phyloP scores from a whole-genome alignment of 1,140 invertebrate genomes.

The Zaprionus kolodkinae region DNA sequence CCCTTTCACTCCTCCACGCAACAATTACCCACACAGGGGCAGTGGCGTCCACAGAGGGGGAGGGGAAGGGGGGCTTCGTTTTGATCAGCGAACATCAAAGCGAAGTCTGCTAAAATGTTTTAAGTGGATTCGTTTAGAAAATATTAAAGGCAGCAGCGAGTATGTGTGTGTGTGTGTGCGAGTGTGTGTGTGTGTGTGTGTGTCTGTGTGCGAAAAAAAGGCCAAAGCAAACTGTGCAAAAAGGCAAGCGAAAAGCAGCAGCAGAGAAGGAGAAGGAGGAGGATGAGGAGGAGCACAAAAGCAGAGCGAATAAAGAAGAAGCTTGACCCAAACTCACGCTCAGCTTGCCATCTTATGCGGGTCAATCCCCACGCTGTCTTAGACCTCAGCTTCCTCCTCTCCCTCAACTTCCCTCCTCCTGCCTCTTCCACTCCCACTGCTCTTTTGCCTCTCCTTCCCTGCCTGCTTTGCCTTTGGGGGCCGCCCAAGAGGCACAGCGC shows the following conservation, averaged over 20 bases:
- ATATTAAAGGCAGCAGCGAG: constrained; percentile 56
- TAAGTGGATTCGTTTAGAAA: constrained; percentile 70
- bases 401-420: not conserved
- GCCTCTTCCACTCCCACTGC: not conserved
- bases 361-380: constrained; percentile 1
- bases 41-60: not conserved
- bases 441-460: too few species aligned
- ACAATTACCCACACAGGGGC: constrained; percentile 30
- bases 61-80: constrained; percentile 14
- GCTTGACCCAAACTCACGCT: constrained; percentile 34
- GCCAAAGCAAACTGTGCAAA: constrained; percentile 8
- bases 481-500: not conserved
- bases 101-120: constrained; percentile 46
- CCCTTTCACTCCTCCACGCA: too few species aligned
- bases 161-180: not conserved
- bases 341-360: constrained; percentile 13
- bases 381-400: not conserved
- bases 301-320: constrained; percentile 21
- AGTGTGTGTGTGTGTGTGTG: constrained; percentile 11
- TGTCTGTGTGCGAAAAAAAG: too few species aligned
- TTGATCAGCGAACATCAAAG: constrained; percentile 66
- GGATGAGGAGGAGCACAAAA: too few species aligned
- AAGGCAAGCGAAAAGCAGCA: constrained; percentile 27
- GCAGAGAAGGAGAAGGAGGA: constrained; percentile 4
- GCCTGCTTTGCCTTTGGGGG: constrained; percentile 1